phyloP scores from a whole-genome alignment of 2,888 invertebrate species.

The Tanytarsus gracilentus region DNA sequence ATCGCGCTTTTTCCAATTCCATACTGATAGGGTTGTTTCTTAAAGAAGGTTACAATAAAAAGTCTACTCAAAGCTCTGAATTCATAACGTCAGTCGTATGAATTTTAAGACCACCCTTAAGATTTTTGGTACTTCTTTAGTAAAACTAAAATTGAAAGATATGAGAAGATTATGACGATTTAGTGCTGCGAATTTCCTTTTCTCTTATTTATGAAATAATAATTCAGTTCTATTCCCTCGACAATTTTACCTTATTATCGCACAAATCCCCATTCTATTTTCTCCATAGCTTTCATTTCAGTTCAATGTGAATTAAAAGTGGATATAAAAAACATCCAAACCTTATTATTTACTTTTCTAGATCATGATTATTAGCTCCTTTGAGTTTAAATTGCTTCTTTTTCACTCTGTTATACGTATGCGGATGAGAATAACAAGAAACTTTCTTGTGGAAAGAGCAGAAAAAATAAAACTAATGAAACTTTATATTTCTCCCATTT shows the following conservation, averaged over 20 bases:
- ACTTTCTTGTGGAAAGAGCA: background rate
- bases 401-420: background rate
- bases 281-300: background rate
- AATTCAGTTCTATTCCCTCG: too few relatives aligned
- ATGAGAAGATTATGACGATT: too few relatives aligned
- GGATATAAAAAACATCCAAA: background rate
- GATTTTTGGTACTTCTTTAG: too few relatives aligned
- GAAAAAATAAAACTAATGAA: constrained; percentile 14
- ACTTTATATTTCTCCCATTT: constrained; percentile 15
- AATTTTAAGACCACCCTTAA: too few relatives aligned
- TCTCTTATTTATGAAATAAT: too few relatives aligned
- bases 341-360: constrained; percentile 13
- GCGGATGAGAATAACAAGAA: background rate
- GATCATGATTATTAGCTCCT: constrained; percentile 24
- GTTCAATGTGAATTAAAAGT: background rate
- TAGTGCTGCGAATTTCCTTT: too few relatives aligned
- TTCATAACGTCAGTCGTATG: too few relatives aligned
- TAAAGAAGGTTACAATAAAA: background rate
- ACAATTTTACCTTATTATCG: too few relatives aligned
- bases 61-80: too few relatives aligned
- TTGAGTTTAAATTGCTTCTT: background rate
- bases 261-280: background rate
- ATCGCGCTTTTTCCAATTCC: background rate
- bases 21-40: background rate
- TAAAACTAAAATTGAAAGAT: too few relatives aligned